Percentiles rank a stretch among this genome's conserved stretches.
These are phyloP conservation scores for Proteles cristata DNA, from an alignment of 2,113 vertebrate species.

Conservation along the genomic window DNA sequence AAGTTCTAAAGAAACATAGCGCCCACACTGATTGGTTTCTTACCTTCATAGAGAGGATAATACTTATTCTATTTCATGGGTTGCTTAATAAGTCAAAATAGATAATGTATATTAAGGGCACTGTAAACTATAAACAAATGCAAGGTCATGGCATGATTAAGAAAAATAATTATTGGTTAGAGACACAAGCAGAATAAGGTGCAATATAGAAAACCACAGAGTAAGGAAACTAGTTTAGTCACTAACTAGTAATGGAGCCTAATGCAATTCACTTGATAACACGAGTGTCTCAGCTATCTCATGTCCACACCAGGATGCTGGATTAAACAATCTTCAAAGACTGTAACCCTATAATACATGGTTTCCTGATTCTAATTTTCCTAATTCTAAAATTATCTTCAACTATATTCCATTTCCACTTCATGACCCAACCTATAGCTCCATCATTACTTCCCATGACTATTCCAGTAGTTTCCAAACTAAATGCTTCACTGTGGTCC, in stretches of 20 bases:
- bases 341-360: not conserved
- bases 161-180: not conserved
- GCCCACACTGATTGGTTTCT: not conserved
- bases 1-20: not conserved
- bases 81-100: not conserved
- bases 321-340: not conserved
- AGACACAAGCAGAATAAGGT: not conserved
- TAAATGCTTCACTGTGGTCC: not conserved
- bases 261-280: not conserved
- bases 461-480: not conserved
- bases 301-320: not conserved
- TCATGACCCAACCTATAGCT: not conserved
- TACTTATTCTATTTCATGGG: not conserved
- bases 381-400: not conserved
- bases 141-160: not conserved
- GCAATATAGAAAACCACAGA: not conserved
- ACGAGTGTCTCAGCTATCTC: not conserved
- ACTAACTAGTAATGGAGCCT: not conserved
- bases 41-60: not conserved
- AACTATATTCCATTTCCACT: not conserved
- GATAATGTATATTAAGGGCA: no score
- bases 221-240: not conserved
- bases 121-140: not conserved
- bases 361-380: not conserved
- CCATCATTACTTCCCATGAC: not conserved